A percentile compares a stretch with the other conserved stretches of the same genome.
phyloP scores from a whole-genome alignment of 2,113 vertebrate species.

The Spermophilus dauricus region DNA sequence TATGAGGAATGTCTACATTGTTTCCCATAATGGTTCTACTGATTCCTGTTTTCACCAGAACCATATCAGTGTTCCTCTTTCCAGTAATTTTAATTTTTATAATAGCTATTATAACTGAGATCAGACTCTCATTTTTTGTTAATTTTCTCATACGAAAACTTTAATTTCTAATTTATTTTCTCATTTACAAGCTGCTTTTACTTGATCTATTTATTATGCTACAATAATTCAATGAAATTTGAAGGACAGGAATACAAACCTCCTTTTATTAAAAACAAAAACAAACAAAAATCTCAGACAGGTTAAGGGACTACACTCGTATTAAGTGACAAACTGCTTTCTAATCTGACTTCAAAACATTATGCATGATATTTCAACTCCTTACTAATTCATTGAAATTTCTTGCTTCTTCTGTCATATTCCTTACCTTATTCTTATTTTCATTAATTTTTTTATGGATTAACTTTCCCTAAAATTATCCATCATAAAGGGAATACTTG shows the following conservation, averaged over 20 bases:
- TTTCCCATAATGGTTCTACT: no score
- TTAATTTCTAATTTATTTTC: not conserved
- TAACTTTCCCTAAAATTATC: not conserved
- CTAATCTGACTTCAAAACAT: not conserved
- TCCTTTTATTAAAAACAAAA: not conserved
- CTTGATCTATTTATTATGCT: not conserved
- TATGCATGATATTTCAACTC: not conserved
- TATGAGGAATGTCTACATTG: not conserved
- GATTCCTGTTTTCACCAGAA: no score
- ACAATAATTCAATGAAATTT: not conserved
- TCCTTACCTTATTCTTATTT: not conserved
- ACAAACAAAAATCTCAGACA: not conserved
- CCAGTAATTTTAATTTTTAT: not conserved
- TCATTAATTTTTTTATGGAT: not conserved
- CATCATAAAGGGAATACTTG: not conserved
- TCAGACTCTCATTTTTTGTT: not conserved
- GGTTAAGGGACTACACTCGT: not conserved
- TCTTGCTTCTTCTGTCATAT: not conserved
- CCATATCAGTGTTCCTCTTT: accelerated
- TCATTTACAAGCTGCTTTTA: not conserved
- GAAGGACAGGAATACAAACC: not conserved
- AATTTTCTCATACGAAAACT: not conserved
- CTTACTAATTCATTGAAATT: not conserved
- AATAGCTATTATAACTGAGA: not conserved
- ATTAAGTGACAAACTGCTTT: not conserved